These are phyloP conservation scores for Copsychus sechellarum DNA, from an alignment of 2,113 vertebrate genomes.

Conservation along the genomic window DNA sequence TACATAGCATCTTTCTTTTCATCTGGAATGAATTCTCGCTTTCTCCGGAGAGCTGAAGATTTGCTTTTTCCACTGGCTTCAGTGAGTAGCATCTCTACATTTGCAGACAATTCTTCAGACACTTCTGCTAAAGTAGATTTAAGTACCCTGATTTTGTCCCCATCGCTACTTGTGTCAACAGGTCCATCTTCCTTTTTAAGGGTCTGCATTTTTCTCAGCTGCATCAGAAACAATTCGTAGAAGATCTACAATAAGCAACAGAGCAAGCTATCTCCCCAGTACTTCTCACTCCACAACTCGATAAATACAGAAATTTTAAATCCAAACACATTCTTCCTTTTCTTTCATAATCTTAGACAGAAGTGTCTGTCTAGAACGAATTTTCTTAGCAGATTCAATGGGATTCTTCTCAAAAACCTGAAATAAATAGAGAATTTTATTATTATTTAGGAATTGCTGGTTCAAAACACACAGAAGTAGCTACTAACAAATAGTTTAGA, in stretches of 20 bases:
- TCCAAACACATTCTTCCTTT: conserved; percentile 63
- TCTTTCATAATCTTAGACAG: conserved; percentile 2
- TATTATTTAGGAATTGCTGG: not conserved
- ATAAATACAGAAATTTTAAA: not conserved
- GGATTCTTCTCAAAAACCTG: conserved; percentile 54
- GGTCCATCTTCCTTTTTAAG: not conserved
- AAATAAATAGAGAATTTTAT: conserved; percentile 40
- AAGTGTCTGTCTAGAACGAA: not conserved
- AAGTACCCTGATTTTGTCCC: not conserved
- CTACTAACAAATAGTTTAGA: not conserved
- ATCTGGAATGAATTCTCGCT: conserved; percentile 93
- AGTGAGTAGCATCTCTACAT: not conserved
- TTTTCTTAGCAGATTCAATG: not conserved
- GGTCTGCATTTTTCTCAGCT: not conserved
- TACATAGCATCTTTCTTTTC: conserved; percentile 94
- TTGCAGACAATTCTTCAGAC: not conserved
- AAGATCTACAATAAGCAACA: not conserved
- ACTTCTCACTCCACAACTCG: too few relatives aligned
- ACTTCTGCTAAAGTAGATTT: not conserved
- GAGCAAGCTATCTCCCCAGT: not conserved
- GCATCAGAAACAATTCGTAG: not conserved
- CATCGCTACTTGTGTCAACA: not conserved
- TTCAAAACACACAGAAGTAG: not conserved
- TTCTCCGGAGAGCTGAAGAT: not conserved
- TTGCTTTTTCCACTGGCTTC: not conserved